Percentiles rank a stretch among this genome's conserved stretches.
Conservation (phyloP, 2,797 vertebrate species). For the Sebastes vulpes region DNA sequence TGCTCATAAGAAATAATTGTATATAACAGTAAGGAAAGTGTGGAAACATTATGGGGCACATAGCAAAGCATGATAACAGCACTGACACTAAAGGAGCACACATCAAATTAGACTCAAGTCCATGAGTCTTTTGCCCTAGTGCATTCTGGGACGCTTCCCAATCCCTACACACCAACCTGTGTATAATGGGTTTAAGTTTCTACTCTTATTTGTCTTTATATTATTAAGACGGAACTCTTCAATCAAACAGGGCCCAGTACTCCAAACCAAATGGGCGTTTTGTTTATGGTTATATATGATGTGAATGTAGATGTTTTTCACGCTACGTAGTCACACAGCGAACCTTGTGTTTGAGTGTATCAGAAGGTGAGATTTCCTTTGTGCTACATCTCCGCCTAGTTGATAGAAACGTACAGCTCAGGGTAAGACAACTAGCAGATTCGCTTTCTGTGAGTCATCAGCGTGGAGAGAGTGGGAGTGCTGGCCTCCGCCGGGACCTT, state of each 20-base stretch:
- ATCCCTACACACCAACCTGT: background rate
- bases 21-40: background rate
- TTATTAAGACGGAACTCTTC: background rate
- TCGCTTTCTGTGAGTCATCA: conserved; percentile 67
- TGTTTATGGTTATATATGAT: conserved; percentile 4
- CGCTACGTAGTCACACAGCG: conserved; percentile 3
- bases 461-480: conserved; percentile 63
- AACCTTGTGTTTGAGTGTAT: conserved; percentile 24
- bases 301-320: conserved; percentile 22
- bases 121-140: background rate
- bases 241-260: background rate
- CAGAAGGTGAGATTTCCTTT: conserved; percentile 34
- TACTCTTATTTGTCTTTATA: background rate
- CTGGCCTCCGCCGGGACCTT: conserved; percentile 62
- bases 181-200: background rate
- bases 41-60: background rate
- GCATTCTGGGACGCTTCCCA: background rate
- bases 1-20: background rate
- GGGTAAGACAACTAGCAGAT: conserved; percentile 34
- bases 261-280: background rate
- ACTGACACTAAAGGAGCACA: background rate
- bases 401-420: conserved; percentile 34
- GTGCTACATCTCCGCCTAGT: conserved; percentile 1
- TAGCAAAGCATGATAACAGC: background rate
- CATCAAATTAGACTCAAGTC: background rate